These are phyloP conservation scores for Boleophthalmus pectinirostris DNA, from an alignment of 2,113 vertebrate genomes.

Conservation along the genomic window DNA sequence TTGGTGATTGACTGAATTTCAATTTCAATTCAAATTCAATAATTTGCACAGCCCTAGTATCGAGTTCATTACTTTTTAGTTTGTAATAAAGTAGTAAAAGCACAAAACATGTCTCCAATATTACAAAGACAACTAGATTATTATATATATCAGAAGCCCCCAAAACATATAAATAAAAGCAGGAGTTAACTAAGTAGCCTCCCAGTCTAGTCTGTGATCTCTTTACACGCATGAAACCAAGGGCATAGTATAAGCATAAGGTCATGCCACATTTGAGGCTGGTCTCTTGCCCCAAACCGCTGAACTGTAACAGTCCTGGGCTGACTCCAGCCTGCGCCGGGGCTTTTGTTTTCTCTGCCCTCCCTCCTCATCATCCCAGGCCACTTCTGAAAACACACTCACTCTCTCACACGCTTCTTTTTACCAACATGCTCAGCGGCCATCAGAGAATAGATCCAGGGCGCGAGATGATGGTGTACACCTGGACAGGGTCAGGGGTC, in stretches of 20 bases:
- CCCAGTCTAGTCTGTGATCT: not conserved
- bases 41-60: no score
- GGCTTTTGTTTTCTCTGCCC: constrained; percentile 21
- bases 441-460: constrained; percentile 25
- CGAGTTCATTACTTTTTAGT: not conserved
- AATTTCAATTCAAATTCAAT: no score
- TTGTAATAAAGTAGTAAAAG: not conserved
- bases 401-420: constrained; percentile 15
- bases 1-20: no score
- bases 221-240: not conserved
- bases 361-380: constrained; percentile 15
- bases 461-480: constrained; percentile 57
- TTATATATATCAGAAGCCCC: no score
- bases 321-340: constrained; percentile 27
- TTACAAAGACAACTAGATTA: no score
- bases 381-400: not conserved
- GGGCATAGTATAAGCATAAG: constrained; percentile 16
- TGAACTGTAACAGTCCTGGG: constrained; percentile 23
- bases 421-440: not conserved
- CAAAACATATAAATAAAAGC: not conserved
- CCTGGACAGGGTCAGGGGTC: constrained; percentile 72
- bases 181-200: not conserved
- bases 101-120: no score
- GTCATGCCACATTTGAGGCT: constrained; percentile 34
- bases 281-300: constrained; percentile 9